These are phyloP conservation scores for Hemibagrus guttatus DNA, from an alignment of 2,797 vertebrate genomes.

Conservation along the genomic window DNA sequence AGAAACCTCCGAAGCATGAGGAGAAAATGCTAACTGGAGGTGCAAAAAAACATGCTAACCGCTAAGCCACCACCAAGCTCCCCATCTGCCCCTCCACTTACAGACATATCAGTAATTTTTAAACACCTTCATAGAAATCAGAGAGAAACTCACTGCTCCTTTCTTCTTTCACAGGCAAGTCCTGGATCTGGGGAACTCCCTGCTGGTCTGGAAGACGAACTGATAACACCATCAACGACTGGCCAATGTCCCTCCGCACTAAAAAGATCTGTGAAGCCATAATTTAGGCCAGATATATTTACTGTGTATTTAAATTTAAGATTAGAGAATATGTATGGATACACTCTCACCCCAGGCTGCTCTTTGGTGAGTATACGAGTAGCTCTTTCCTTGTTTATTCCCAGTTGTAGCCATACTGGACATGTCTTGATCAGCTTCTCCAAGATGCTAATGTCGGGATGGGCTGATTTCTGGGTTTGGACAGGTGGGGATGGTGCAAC, in stretches of 20 bases:
- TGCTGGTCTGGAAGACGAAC: slow-evolving; percentile 73
- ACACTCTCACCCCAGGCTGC: slow-evolving; percentile 80
- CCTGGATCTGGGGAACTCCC: slow-evolving; percentile 49
- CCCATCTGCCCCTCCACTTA: no score
- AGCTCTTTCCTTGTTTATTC: slow-evolving; percentile 71
- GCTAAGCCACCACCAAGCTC: no score
- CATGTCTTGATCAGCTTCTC: slow-evolving; percentile 85
- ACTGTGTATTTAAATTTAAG: background rate
- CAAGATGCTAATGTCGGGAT: slow-evolving; percentile 70
- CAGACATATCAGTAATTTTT: background rate
- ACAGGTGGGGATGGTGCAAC: slow-evolving; percentile 9
- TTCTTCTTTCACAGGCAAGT: slow-evolving; percentile 82
- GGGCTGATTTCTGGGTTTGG: slow-evolving; percentile 22
- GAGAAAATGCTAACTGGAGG: no score
- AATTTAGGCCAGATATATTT: background rate
- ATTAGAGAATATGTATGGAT: background rate
- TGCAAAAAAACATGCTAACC: no score
- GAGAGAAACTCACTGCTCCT: slow-evolving; percentile 80
- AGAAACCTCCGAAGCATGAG: no score
- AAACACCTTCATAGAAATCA: background rate
- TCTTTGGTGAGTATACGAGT: slow-evolving; percentile 76
- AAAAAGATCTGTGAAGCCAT: slow-evolving; percentile 69
- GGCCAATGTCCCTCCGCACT: slow-evolving; percentile 74
- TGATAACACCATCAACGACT: slow-evolving; percentile 75
- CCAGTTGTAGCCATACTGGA: slow-evolving; percentile 85